Conservation (phyloP, 2,888 invertebrate species). For the Acrobeloides nanus region DNA sequence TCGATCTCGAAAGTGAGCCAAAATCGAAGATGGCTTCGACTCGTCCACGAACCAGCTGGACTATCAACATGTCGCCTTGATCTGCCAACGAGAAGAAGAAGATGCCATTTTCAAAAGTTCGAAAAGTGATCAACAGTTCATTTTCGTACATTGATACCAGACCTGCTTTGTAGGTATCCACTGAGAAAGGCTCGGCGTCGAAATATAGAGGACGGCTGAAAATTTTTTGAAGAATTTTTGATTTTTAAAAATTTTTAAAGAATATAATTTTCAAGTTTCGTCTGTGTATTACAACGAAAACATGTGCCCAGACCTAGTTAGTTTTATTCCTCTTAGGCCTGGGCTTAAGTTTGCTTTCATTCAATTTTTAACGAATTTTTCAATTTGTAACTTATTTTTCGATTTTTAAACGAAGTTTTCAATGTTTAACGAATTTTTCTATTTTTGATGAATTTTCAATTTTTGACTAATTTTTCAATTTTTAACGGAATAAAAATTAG, state of each 20-base stretch:
- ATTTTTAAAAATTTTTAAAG: not conserved
- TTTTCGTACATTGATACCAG: constrained; percentile 51
- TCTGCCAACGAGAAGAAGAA: constrained; percentile 51
- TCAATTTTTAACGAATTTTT: too few species aligned
- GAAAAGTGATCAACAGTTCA: constrained; percentile 41
- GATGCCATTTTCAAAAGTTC: constrained; percentile 45
- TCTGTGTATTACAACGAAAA: not conserved
- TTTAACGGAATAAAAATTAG: too few species aligned
- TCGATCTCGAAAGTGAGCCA: constrained; percentile 32
- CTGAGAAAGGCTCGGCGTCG: constrained; percentile 42
- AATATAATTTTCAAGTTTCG: not conserved
- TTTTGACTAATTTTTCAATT: too few species aligned
- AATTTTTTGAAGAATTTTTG: constrained; percentile 14
- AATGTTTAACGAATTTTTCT: not conserved
- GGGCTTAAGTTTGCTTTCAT: too few species aligned
- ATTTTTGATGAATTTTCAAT: too few species aligned
- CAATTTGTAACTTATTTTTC: too few species aligned
- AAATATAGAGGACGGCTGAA: constrained; percentile 37
- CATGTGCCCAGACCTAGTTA: too few species aligned
- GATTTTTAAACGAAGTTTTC: constrained; percentile 1
- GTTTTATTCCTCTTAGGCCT: too few species aligned
- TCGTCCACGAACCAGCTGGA: constrained; percentile 43
- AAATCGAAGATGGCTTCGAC: constrained; percentile 48
- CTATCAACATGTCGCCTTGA: constrained; percentile 49
- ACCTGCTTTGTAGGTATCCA: constrained; percentile 35